Conservation (phyloP, 2,113 vertebrate genomes). For the Eurystomus gularis region DNA sequence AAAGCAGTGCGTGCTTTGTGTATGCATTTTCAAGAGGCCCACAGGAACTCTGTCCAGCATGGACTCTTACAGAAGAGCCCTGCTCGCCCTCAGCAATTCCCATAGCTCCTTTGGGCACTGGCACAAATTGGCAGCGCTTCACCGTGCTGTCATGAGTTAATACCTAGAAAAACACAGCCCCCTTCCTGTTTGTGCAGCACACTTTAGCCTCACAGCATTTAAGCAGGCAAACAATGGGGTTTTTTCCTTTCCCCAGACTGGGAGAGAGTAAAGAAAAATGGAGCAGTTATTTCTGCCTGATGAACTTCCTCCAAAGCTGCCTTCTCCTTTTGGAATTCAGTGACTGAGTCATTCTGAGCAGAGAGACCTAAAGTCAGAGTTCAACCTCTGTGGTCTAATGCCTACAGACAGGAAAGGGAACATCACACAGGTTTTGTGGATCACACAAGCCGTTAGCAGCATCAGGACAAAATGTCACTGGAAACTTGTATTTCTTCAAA, state of each 20-base stretch:
- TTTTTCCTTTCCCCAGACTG: neutral
- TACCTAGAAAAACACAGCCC: neutral
- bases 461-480: conserved; percentile 41
- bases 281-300: conserved; percentile 28
- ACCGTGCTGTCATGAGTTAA: neutral
- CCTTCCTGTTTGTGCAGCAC: conserved; percentile 21
- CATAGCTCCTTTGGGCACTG: neutral
- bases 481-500: conserved; percentile 12
- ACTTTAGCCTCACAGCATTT: neutral
- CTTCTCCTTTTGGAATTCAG: conserved; percentile 67
- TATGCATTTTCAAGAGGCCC: neutral
- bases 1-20: neutral
- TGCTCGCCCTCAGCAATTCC: neutral
- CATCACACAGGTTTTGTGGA: neutral
- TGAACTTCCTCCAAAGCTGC: conserved; percentile 50
- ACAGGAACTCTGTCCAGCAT: neutral
- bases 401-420: conserved; percentile 25
- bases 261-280: neutral
- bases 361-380: conserved; percentile 49
- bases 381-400: conserved; percentile 45
- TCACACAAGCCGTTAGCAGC: conserved; percentile 14
- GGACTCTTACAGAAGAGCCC: neutral
- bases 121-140: neutral
- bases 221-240: neutral
- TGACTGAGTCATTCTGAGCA: conserved; percentile 33